A percentile compares a stretch with the other conserved stretches of the same genome.
These are phyloP conservation scores for Drosophila punjabiensis DNA, from an alignment of 1,140 invertebrate genomes.

Conservation along the genomic window DNA sequence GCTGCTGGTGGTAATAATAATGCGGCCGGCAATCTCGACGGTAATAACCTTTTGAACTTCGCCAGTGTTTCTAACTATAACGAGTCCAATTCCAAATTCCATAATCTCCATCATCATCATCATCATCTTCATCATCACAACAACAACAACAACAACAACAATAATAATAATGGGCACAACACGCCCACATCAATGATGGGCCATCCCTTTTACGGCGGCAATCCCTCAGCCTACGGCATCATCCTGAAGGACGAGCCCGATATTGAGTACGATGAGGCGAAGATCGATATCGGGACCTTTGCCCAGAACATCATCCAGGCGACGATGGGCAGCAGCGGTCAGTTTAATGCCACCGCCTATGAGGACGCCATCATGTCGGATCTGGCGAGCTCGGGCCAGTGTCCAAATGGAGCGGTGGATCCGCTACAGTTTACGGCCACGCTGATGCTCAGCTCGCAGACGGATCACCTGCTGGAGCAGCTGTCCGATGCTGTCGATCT, in stretches of 20 bases:
- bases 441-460: slow-evolving; percentile 90
- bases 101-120: slow-evolving; percentile 84
- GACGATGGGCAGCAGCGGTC: slow-evolving; percentile 81
- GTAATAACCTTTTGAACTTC: slow-evolving; percentile 81
- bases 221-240: slow-evolving; percentile 92
- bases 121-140: slow-evolving; percentile 6
- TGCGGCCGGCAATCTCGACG: slow-evolving; percentile 36
- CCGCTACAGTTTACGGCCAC: slow-evolving; percentile 93
- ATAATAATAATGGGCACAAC: slow-evolving; percentile 5
- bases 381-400: slow-evolving; percentile 87
- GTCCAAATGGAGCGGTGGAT: slow-evolving; percentile 87
- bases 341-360: slow-evolving; percentile 89
- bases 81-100: slow-evolving; percentile 83
- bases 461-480: slow-evolving; percentile 91
- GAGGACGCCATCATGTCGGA: slow-evolving; percentile 93
- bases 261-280: slow-evolving; percentile 89
- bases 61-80: slow-evolving; percentile 76
- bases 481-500: slow-evolving; percentile 91
- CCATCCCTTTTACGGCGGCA: slow-evolving; percentile 91
- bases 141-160: slow-evolving; percentile 8
- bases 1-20: slow-evolving; percentile 29
- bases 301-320: slow-evolving; percentile 84
- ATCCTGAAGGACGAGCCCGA: slow-evolving; percentile 92
- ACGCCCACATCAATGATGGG: slow-evolving; percentile 22
- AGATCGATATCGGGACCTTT: slow-evolving; percentile 88